Evolutionary conservation across 2,888 invertebrate species (phyloP), one percentile per base, ranked within the genome.

Genomic region (Cantharis rufa): DNA sequence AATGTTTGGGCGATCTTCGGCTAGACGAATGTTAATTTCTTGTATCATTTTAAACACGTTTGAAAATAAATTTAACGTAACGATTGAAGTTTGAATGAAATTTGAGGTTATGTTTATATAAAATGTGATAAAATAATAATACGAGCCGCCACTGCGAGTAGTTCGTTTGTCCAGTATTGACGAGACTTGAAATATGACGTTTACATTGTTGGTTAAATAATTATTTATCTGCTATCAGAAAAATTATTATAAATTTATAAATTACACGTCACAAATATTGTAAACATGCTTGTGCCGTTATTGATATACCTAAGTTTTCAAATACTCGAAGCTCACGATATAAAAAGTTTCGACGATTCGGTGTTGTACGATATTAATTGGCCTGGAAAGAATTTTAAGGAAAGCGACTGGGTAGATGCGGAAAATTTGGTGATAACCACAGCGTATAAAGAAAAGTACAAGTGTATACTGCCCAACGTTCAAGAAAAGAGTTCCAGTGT

Each of bases 271-370:
- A 66, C 13, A 21, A n/a, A 66, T 21, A 21, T 16, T 24, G n/a
- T 18, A 66, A 24, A 71, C 15, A 71, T 71, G 71, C 15, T 63
- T 24, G 16, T 63, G 15, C 10, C 28, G 28, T 62, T 71, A 5
- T 15, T 72, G 15, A 28, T 72, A 48, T 18, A n/a, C 21, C 21
- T 72, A 18, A 66, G 11, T 61, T 66, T 48, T 68, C 32, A 66
- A 48, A 62, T 71, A 68, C 72, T 69, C 28, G 27, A 61, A 32
- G 70, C 90, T 77, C 91, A 92, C 84, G 93, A 94, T 86, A 90
- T 93, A 21, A 92, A 92, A 87, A 95, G 93, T 64, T 95, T 96
- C 84, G 96, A 96, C 87, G 96, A 96, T 88, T 92, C 92, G 1
- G 91, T 96, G 83, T 87, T 95, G 70, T 96, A 94, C 86, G 93